Conservation (phyloP, 2,113 vertebrate species). For the Varanus komodoensis region DNA sequence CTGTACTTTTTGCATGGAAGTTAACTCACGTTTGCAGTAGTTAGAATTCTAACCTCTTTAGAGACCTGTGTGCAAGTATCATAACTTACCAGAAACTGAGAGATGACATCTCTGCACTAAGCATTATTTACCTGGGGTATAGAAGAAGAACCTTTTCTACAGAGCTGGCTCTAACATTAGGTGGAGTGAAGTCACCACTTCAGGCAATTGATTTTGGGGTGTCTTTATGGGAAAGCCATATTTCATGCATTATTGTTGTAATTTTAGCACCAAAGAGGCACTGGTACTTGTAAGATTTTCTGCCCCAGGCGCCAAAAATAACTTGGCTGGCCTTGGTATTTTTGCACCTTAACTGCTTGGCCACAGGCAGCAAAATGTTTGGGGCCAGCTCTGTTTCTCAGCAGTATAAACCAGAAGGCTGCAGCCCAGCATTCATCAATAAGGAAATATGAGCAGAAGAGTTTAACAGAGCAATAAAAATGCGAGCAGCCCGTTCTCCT, state of each 20-base stretch:
- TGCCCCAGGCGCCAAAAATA: too few species aligned
- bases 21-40: not conserved
- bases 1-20: not conserved
- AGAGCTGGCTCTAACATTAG: not conserved
- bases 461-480: too few species aligned
- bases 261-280: not conserved
- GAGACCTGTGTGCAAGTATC: not conserved
- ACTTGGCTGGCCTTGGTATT: too few species aligned
- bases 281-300: too few species aligned
- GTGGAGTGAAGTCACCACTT: not conserved
- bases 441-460: not conserved
- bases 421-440: not conserved
- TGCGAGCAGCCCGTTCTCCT: too few species aligned
- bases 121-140: too few species aligned
- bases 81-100: not conserved
- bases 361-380: not conserved
- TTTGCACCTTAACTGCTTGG: not conserved
- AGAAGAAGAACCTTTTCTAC: not conserved
- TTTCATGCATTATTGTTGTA: not conserved
- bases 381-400: not conserved
- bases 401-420: not conserved
- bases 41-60: not conserved
- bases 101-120: not conserved
- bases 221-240: not conserved
- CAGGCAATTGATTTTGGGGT: not conserved